Evolutionary conservation across 2,113 vertebrate species (phyloP).

Genomic region (Sus scrofa): DNA sequence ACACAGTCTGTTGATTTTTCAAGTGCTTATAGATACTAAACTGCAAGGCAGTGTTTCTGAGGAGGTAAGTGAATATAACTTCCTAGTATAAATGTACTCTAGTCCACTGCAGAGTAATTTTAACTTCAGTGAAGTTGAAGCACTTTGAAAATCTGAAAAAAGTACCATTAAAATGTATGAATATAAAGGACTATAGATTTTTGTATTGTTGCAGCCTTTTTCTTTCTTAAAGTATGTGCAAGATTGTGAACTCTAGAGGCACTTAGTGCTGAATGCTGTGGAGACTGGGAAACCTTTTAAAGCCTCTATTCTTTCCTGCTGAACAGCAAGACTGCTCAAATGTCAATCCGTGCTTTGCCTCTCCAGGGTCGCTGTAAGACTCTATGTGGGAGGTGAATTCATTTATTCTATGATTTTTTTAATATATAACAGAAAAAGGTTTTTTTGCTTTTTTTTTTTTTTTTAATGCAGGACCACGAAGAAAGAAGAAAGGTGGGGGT

Average conservation of each 20-base stretch:
- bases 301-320: constrained; percentile 65
- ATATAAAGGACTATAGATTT: constrained; percentile 54
- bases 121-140: constrained; percentile 76
- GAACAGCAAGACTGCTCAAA: constrained; percentile 69
- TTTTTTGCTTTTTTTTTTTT: not conserved
- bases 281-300: constrained; percentile 72
- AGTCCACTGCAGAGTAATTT: constrained; percentile 67
- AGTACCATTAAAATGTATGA: constrained; percentile 44
- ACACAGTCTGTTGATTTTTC: constrained; percentile 79
- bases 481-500: not conserved
- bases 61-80: constrained; percentile 70
- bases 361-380: constrained; percentile 54
- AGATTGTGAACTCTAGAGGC: constrained; percentile 66
- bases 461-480: not conserved
- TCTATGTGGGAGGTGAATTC: constrained; percentile 69
- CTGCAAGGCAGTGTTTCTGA: constrained; percentile 63
- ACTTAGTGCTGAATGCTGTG: constrained; percentile 47
- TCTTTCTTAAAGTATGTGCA: constrained; percentile 51
- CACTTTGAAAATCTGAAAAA: constrained; percentile 56
- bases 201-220: constrained; percentile 1
- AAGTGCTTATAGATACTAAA: constrained; percentile 73
- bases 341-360: constrained; percentile 69
- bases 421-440: not conserved
- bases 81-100: constrained; percentile 62
- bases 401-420: constrained; percentile 38